Base-by-base conservation (phyloP, 2,888 invertebrate genomes). In the Heliconius cydno region DNA sequence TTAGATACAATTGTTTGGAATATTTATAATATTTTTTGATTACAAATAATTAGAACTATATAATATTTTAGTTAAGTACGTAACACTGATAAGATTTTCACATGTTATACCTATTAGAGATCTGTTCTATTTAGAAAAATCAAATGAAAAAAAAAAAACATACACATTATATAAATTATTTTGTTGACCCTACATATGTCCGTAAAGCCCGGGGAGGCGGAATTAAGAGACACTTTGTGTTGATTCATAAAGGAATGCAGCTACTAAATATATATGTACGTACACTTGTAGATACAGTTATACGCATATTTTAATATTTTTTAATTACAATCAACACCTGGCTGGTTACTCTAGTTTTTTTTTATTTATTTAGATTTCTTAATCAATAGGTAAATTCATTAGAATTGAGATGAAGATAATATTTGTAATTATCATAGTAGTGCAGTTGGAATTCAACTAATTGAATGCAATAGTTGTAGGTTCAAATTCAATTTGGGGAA, bases 191-290 rank as follows among this genome's bases (percentile, higher is more conserved):
- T 93, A 90, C 90, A 76, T 60, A 86, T 92, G 90, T 92, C 90
- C 91, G 91, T 89, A 88, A 87, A 90, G 89, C 90, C 86, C 85
- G 90, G 92, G 92, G 92, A 91, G 88, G 91, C 87, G 87, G 92
- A 94, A 94, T 94, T 94, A 94, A 94, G 93, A 94, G 93, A 93
- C 92, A 94, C 92, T 92, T 92, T 93, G 92, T 92, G 89, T 87
- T 85, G 86, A 85, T 90, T 89, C 90, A 92, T 93, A 93, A 92
- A 93, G 90, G 89, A 90, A 92, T 90, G 89, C 88, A 86, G 77
- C 74, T 74, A 77, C 81, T 86, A 85, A 85, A 82, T 81, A 85
- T 85, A 86, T 81, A 84, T 25, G 6, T 84, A 87, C 80, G 2
- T 84, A 87, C 81, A 70, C 15, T 70, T 41, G 65, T 28, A 15